Conservation (phyloP, 2,888 invertebrate genomes). For the Serripes groenlandicus region DNA sequence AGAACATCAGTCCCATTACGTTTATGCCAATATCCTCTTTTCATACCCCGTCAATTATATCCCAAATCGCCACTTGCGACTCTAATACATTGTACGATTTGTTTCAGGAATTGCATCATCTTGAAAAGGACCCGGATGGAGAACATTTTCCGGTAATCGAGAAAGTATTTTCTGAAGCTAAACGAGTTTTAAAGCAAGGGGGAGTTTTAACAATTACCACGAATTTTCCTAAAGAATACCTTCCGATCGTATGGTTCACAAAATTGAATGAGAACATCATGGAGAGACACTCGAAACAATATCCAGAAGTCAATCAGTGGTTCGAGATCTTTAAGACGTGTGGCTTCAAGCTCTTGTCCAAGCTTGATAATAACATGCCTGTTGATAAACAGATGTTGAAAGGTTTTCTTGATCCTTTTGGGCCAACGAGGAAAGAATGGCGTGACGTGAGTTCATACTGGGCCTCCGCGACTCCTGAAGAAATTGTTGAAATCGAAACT, state of each 20-base stretch:
- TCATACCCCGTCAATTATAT: too few species aligned
- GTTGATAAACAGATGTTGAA: not conserved
- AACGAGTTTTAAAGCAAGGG: slow-evolving; percentile 9
- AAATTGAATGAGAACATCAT: slow-evolving; percentile 12
- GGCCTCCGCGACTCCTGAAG: slow-evolving; percentile 13
- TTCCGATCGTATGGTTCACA: slow-evolving; percentile 3
- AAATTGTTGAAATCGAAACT: not conserved
- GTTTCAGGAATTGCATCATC: slow-evolving; percentile 20
- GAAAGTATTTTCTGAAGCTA: not conserved
- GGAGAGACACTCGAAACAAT: not conserved
- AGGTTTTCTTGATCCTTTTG: slow-evolving; percentile 13
- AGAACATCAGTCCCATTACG: too few species aligned
- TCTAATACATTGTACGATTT: too few species aligned
- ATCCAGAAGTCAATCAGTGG: slow-evolving; percentile 1
- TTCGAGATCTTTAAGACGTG: not conserved
- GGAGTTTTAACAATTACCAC: slow-evolving; percentile 1
- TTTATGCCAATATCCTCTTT: too few species aligned
- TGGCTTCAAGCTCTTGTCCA: not conserved
- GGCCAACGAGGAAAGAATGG: slow-evolving; percentile 17
- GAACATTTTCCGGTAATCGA: slow-evolving; percentile 4
- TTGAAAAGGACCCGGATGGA: not conserved
- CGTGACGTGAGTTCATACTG: slow-evolving; percentile 17
- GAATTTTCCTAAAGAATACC: not conserved
- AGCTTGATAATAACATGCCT: slow-evolving; percentile 10
- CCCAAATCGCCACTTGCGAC: too few species aligned